These are phyloP conservation scores for Rhea pennata DNA, from an alignment of 2,113 vertebrate genomes.

Conservation along the genomic window DNA sequence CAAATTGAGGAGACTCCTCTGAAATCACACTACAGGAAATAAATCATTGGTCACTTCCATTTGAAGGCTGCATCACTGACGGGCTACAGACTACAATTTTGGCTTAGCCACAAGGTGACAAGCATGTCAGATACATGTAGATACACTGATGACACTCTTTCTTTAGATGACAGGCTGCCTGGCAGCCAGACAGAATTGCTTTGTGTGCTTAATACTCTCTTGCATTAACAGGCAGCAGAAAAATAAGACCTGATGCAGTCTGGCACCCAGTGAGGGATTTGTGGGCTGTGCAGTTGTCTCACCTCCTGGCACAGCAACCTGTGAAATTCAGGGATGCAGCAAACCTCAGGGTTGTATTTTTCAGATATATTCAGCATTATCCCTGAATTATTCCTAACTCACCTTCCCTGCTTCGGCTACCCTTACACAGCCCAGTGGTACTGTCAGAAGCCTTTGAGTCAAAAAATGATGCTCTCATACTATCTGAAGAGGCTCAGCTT, in stretches of 20 bases:
- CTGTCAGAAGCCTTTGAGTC: background rate
- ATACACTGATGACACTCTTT: accelerated
- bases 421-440: background rate
- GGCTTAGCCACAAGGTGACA: background rate
- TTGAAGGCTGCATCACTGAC: background rate
- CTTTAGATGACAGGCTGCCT: background rate
- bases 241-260: background rate
- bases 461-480: background rate
- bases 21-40: background rate
- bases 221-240: background rate
- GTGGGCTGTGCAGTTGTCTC: background rate
- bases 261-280: background rate
- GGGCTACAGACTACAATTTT: background rate
- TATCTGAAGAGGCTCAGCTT: background rate
- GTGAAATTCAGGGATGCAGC: background rate
- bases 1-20: background rate
- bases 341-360: background rate
- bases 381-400: background rate
- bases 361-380: background rate
- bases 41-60: background rate
- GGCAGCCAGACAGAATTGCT: background rate
- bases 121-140: background rate
- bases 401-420: background rate
- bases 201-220: background rate
- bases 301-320: background rate